These are phyloP conservation scores for Diaphora mendica DNA, from an alignment of 2,888 invertebrate genomes.

Conservation along the genomic window DNA sequence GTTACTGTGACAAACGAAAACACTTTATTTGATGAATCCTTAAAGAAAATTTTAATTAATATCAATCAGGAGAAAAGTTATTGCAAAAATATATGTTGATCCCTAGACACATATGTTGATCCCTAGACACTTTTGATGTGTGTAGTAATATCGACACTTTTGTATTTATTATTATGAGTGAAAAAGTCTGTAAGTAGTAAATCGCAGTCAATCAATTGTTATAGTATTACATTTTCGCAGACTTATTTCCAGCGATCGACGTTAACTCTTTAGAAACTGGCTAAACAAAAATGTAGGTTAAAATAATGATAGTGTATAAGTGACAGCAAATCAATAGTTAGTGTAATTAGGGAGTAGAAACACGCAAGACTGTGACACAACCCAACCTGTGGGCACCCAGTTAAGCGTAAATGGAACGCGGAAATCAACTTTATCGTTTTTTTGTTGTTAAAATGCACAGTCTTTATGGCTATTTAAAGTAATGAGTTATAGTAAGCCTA, in stretches of 20 bases:
- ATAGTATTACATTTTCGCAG: background rate
- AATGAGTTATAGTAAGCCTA: conserved; percentile 25
- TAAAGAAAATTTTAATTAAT: too few relatives aligned
- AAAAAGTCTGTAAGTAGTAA: background rate
- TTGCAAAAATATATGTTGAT: too few relatives aligned
- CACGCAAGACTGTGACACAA: conserved; percentile 30
- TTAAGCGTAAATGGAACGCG: conserved; percentile 33
- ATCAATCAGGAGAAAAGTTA: too few relatives aligned
- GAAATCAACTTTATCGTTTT: conserved; percentile 19
- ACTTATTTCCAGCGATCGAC: background rate
- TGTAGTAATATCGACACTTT: background rate
- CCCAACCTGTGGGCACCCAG: conserved; percentile 26
- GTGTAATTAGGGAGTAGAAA: conserved; percentile 38
- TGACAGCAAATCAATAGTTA: conserved; percentile 49
- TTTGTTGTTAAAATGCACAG: conserved; percentile 21
- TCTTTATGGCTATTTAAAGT: conserved; percentile 34
- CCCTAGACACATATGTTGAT: too few relatives aligned
- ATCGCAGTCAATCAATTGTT: background rate
- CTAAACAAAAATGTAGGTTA: conserved; percentile 24
- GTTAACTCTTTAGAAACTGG: conserved; percentile 14
- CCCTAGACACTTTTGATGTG: too few relatives aligned
- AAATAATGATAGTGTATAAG: conserved; percentile 29
- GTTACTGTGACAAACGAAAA: too few relatives aligned
- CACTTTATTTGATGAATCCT: too few relatives aligned
- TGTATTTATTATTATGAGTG: background rate